Evolutionary conservation across 2,113 vertebrate species (phyloP).

Genomic region (Xenopus laevis): DNA sequence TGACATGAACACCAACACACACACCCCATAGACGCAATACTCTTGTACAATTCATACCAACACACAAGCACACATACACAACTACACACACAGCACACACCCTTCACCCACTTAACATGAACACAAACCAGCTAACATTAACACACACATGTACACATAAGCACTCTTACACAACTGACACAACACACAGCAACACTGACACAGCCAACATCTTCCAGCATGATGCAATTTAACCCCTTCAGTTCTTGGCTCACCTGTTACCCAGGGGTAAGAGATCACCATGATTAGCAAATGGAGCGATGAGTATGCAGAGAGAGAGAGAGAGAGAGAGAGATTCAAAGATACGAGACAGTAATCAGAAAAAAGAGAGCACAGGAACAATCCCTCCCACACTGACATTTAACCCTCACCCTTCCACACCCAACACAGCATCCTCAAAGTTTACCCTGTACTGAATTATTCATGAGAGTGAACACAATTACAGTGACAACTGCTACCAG

Average conservation of each 20-base stretch:
- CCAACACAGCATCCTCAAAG: background rate
- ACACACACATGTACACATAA: background rate
- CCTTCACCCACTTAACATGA: too few species aligned
- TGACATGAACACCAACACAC: too few species aligned
- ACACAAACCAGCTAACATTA: too few species aligned
- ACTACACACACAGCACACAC: too few species aligned
- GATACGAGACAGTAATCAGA: conserved; percentile 17
- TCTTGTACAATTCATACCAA: too few species aligned
- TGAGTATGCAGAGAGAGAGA: conserved; percentile 19
- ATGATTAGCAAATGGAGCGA: conserved; percentile 25
- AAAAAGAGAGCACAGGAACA: conserved; percentile 13
- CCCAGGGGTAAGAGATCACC: conserved; percentile 40
- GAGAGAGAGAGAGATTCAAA: too few species aligned
- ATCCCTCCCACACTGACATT: conserved; percentile 18
- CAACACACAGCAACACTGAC: background rate
- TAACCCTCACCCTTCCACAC: conserved; percentile 12
- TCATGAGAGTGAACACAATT: too few species aligned
- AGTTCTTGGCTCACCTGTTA: conserved; percentile 26
- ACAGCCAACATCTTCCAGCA: background rate
- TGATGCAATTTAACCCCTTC: background rate
- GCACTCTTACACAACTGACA: background rate
- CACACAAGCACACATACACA: too few species aligned
- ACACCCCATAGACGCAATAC: too few species aligned
- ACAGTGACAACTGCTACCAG: too few species aligned
- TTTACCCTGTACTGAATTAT: too few species aligned